Evolutionary conservation across 2,113 vertebrate genomes (phyloP), one percentile per base, ranked within the genome.

Genomic region (Mobula hypostoma): DNA sequence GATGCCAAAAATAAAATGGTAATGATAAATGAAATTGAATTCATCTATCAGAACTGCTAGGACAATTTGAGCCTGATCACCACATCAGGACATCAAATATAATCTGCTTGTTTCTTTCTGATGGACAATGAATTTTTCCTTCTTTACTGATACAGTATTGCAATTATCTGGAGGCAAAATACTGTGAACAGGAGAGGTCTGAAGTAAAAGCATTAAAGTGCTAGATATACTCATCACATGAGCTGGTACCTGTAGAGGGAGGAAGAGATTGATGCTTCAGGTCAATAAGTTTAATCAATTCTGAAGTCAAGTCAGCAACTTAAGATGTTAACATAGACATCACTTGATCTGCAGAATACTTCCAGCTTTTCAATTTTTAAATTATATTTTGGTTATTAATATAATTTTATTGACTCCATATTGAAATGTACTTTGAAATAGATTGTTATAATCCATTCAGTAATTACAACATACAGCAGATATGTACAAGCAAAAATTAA

Each of bases 1-100:
- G 91, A 76, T 74, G 90, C 36, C 70, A 63, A 93, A 92, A 93
- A 76, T 93, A 93, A 93, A 93, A 93, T 93, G 19, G 11, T 56
- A 76, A 74, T 74, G 68, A 56, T 36, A 93, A 93, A 27, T 48
- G 70, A 90, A 74, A 93, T 15, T 74, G 68, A 93, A 93, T 40
- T 3, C 5, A 66, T 70, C 63, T 68, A 32, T 70, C 68, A 92
- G 68, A 92, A 70, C 24, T 24, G 90, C 83, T 36, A 66, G 2
- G 27, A 93, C 40, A 56, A 48, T 74, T 29, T 93, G 91, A 76
- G 24, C 91, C 48, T 93, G 70, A 74, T 93, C 32, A 48, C 27
- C 5, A 93, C 68, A 93, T 48, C 21, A 40, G 24, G 36, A 93
- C 9, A 48, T 76, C 27, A 92, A 92, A 92, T 48, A 92, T 56